Percentiles rank a stretch among this genome's conserved stretches.
Conservation (phyloP, 2,113 vertebrate genomes). For the Thomomys bottae region DNA sequence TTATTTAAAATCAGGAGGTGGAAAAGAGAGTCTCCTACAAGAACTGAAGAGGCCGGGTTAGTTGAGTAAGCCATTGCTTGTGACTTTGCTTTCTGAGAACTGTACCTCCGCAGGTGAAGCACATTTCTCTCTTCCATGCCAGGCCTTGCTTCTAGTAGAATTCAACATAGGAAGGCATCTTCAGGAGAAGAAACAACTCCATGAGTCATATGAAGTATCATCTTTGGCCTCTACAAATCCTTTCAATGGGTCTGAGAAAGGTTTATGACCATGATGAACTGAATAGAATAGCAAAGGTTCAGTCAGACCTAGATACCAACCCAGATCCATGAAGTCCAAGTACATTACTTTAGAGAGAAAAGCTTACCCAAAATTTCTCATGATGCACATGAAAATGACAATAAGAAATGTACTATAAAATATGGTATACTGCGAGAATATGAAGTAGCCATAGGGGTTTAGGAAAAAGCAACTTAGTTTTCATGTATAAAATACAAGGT, state of each 20-base stretch:
- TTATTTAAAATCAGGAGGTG: conserved; percentile 78
- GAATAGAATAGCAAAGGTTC: neutral
- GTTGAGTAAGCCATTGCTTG: neutral
- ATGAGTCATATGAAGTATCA: neutral
- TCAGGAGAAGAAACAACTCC: neutral
- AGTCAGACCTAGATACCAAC: neutral
- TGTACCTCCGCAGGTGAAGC: rapidly evolving
- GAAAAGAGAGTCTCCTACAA: conserved; percentile 52
- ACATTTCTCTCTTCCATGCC: neutral
- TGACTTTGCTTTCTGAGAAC: neutral
- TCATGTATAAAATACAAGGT: conserved; percentile 42
- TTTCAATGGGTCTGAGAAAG: neutral
- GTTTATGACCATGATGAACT: neutral
- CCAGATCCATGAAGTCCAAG: neutral
- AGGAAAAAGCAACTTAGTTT: neutral
- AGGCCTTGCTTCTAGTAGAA: neutral
- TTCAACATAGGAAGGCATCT: no score
- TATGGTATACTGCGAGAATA: neutral
- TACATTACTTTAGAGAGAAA: neutral
- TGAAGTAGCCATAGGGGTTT: neutral
- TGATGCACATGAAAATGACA: neutral
- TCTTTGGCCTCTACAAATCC: neutral
- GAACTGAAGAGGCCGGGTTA: conserved; percentile 1
- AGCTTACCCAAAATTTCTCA: neutral
- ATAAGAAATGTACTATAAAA: neutral